These are phyloP conservation scores for Batillaria attramentaria DNA, from an alignment of 1,140 invertebrate species.

Conservation along the genomic window DNA sequence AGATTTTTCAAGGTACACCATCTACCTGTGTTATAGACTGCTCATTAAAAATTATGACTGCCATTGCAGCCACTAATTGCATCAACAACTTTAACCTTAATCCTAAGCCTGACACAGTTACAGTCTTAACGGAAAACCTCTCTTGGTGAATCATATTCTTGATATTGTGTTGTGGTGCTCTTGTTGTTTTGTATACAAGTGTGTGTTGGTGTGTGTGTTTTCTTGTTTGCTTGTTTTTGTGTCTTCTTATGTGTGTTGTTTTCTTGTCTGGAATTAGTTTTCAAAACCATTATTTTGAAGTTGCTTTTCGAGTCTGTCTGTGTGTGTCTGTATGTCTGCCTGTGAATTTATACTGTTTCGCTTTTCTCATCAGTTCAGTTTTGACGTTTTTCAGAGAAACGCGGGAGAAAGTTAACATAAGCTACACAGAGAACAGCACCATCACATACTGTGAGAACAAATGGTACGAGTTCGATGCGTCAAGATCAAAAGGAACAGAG, in stretches of 20 bases:
- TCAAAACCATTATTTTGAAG: background rate
- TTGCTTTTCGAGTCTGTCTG: background rate
- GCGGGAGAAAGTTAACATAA: slow-evolving; percentile 66
- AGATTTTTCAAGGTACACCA: too few relatives aligned
- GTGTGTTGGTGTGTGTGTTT: background rate
- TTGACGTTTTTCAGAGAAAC: slow-evolving; percentile 62
- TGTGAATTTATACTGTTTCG: background rate
- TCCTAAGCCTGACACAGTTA: too few relatives aligned
- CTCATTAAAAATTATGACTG: too few relatives aligned
- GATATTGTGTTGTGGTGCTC: too few relatives aligned
- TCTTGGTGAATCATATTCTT: too few relatives aligned
- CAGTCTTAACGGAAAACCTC: too few relatives aligned
- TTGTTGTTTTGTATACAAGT: too few relatives aligned
- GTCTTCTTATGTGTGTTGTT: background rate
- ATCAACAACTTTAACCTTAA: too few relatives aligned
- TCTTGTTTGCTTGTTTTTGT: background rate
- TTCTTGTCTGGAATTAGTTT: background rate
- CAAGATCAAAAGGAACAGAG: slow-evolving; percentile 59
- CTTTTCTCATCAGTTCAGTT: too few relatives aligned
- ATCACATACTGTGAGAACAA: slow-evolving; percentile 65
- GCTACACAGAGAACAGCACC: slow-evolving; percentile 59
- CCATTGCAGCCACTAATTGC: too few relatives aligned
- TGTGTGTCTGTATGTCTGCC: background rate
- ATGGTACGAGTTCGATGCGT: slow-evolving; percentile 50
- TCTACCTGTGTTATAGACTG: too few relatives aligned